Evolutionary conservation across 2,888 invertebrate genomes (phyloP).

Genomic region (Agrotis clavis): DNA sequence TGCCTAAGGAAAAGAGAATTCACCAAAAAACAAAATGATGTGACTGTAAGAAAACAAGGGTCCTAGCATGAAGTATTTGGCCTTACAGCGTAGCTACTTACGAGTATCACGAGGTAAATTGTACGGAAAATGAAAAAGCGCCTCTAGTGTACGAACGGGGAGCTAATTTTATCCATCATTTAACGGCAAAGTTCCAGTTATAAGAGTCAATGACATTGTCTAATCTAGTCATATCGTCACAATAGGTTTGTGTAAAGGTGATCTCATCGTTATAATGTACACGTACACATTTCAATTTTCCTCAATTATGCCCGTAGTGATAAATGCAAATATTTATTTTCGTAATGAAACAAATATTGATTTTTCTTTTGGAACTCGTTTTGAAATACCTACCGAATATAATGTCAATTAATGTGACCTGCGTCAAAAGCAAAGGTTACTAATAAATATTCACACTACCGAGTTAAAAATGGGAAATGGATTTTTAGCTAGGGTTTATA

Average conservation of each 20-base stretch:
- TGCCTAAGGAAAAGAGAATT: no score
- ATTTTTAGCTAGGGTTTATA: conserved; percentile 1
- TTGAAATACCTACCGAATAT: neutral
- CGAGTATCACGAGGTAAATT: no score
- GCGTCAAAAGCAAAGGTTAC: neutral
- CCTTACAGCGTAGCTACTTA: no score
- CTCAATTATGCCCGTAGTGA: neutral
- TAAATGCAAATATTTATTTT: neutral
- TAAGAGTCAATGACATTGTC: no score
- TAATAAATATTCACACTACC: neutral
- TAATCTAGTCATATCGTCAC: no score
- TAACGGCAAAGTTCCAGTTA: no score
- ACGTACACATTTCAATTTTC: conserved; percentile 8
- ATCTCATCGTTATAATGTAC: neutral
- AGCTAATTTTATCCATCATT: no score
- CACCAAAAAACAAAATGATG: no score
- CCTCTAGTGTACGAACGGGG: no score
- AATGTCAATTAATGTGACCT: conserved; percentile 41
- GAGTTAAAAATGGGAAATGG: neutral
- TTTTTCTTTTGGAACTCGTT: neutral
- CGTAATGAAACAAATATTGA: conserved; percentile 1
- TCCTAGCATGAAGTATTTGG: no score
- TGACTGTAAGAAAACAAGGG: neutral
- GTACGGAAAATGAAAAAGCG: no score
- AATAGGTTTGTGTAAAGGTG: neutral